Conservation (phyloP, 2,888 invertebrate genomes). For the Lordiphosa fenestrarum region DNA sequence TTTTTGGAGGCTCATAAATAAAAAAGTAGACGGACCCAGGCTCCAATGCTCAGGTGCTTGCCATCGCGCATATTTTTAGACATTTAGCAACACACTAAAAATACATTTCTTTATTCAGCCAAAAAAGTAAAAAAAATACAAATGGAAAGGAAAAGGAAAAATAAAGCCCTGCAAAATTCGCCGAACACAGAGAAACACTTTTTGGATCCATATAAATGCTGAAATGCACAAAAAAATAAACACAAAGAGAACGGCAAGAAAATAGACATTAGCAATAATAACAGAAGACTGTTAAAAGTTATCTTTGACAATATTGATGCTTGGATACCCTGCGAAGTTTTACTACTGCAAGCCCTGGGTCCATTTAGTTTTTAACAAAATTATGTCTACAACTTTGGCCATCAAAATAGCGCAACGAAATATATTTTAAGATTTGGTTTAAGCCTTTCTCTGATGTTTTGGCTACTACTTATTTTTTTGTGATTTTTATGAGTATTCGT, state of each 20-base stretch:
- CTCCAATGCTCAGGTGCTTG: constrained; percentile 38
- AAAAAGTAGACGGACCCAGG: constrained; percentile 42
- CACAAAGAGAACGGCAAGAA: constrained; percentile 28
- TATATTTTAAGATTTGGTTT: too few relatives aligned
- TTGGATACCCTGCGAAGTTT: background rate
- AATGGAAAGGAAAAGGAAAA: constrained; percentile 15
- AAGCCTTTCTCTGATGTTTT: too few relatives aligned
- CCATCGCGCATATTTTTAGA: constrained; percentile 65
- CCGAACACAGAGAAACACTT: constrained; percentile 26
- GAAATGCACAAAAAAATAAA: constrained; percentile 31
- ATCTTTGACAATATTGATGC: background rate
- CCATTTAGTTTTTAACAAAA: too few relatives aligned
- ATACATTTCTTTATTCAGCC: constrained; percentile 57
- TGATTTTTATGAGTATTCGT: too few relatives aligned
- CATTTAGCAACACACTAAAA: constrained; percentile 70
- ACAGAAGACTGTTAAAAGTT: constrained; percentile 7
- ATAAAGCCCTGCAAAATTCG: constrained; percentile 40
- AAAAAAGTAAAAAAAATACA: constrained; percentile 11
- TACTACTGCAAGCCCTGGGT: too few relatives aligned
- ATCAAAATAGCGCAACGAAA: too few relatives aligned
- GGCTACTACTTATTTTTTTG: too few relatives aligned
- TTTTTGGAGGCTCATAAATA: constrained; percentile 65
- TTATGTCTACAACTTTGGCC: too few relatives aligned
- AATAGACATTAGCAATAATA: constrained; percentile 43
- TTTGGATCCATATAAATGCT: constrained; percentile 51